Evolutionary conservation across 1,140 invertebrate genomes (phyloP).

Genomic region (Matsumurasca onukii): DNA sequence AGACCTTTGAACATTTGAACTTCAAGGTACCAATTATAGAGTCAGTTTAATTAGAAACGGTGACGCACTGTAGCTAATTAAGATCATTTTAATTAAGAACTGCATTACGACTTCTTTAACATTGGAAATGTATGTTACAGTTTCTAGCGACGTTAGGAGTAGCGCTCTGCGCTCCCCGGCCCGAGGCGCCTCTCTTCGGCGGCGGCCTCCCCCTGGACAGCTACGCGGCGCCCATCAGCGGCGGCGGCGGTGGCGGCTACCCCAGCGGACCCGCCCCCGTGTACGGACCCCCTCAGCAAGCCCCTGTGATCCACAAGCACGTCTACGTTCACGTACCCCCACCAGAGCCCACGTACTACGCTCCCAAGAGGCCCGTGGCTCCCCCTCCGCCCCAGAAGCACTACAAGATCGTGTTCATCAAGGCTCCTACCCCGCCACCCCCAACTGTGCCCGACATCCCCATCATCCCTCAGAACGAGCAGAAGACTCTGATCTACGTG

Average conservation of each 20-base stretch:
- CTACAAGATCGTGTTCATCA: conserved; percentile 89
- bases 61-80: too few species aligned
- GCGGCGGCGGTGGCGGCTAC: conserved; percentile 41
- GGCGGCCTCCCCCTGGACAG: conserved; percentile 41
- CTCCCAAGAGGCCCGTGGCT: conserved; percentile 48
- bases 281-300: conserved; percentile 71
- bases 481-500: conserved; percentile 88
- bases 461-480: conserved; percentile 71
- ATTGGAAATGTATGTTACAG: neutral
- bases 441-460: conserved; percentile 74
- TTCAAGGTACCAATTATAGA: too few species aligned
- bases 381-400: conserved; percentile 74
- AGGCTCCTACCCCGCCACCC: conserved; percentile 76
- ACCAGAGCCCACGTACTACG: conserved; percentile 72
- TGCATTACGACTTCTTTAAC: neutral
- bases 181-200: conserved; percentile 36
- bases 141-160: conserved; percentile 34
- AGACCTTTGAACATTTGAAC: too few species aligned
- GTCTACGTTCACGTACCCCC: conserved; percentile 85
- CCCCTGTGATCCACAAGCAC: conserved; percentile 78
- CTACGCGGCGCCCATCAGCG: conserved; percentile 43
- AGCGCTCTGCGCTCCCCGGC: conserved; percentile 38
- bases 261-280: conserved; percentile 60
- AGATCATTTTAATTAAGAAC: too few species aligned
- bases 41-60: too few species aligned